Base-by-base conservation (phyloP, 2,888 invertebrate species). In the Coenonympha arcania region DNA sequence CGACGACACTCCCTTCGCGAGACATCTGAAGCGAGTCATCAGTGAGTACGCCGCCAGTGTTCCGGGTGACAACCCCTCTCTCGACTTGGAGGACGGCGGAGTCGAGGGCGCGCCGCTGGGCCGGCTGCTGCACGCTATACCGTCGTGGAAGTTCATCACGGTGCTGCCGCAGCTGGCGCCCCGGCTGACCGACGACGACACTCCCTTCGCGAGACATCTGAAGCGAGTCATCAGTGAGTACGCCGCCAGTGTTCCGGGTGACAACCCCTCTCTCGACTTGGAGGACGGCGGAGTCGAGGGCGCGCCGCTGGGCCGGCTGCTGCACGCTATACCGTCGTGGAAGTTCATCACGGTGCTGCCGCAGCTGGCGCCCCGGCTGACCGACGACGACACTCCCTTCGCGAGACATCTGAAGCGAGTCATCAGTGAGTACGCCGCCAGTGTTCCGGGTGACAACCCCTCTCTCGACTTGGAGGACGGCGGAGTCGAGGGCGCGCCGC, bases 131-230 rank as follows among this genome's bases (percentile, higher is more conserved):
- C 71, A 84, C 0, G 72, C 76, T 16, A 89, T 96, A 50, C 91
- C 94, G 0, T 91, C 91, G 0, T 91, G 93, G 74, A 97, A 97
- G 75, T 96, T 94, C 68, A 86, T 98, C 22, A 89, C 92, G 0
- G 90, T 96, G n/a, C 79, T 97, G 56, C 95, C 95, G 37, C 98
- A 98, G 76, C 77, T 98, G 33, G 92, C 93, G 3, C 95, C 96
- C 0, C 90, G 95, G 46, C 87, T 97, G 44, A 89, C 86, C 8
- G 80, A 87, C 3, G 84, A 87, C 16, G 69, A 76, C n/a, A 84
- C 79, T 5, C 59, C 71, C 0, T 92, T 93, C 58, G 84, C 88
- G 1, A 64, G 66, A 3, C 84, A 89, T 30, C 87, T 95, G 9
- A 86, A 78, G 54, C 70, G 80, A 4, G 76, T 93, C 11, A 79